phyloP scores from a whole-genome alignment of 1,140 invertebrate genomes.

The Stratiolaelaps scimitus region DNA sequence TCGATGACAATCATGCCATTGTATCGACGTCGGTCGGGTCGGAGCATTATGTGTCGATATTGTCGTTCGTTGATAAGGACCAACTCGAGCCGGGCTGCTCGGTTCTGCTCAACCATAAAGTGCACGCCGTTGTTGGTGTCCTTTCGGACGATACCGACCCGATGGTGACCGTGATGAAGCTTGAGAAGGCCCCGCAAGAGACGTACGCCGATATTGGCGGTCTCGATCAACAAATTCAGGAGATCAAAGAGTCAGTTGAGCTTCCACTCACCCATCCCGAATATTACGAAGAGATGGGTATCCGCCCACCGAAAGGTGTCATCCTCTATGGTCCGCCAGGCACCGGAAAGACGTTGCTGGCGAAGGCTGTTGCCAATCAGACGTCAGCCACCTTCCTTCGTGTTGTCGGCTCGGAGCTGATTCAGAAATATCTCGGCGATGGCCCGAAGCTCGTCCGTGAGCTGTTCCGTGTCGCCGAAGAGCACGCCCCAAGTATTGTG shows the following conservation, averaged over 20 bases:
- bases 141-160: constrained; percentile 98
- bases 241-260: constrained; percentile 99
- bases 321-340: constrained; percentile 97
- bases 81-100: constrained; percentile 98
- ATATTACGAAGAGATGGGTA: constrained; percentile 99
- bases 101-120: constrained; percentile 95
- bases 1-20: constrained; percentile 99
- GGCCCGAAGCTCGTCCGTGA: constrained; percentile 96
- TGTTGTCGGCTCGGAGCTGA: constrained; percentile 96
- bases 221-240: constrained; percentile 98
- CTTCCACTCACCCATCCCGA: constrained; percentile 96
- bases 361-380: constrained; percentile 98
- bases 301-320: constrained; percentile 97
- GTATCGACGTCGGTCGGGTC: constrained; percentile 98
- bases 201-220: constrained; percentile 99
- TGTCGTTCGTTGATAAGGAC: constrained; percentile 99
- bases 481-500: constrained; percentile 98
- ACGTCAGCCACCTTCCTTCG: constrained; percentile 97
- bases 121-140: constrained; percentile 95
- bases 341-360: constrained; percentile 90
- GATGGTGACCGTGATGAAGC: constrained; percentile 99
- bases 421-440: constrained; percentile 98
- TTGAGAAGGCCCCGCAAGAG: constrained; percentile 98
- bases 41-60: constrained; percentile 98
- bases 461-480: constrained; percentile 93